phyloP scores from a whole-genome alignment of 2,113 vertebrate species.

The Ellobius talpinus region DNA sequence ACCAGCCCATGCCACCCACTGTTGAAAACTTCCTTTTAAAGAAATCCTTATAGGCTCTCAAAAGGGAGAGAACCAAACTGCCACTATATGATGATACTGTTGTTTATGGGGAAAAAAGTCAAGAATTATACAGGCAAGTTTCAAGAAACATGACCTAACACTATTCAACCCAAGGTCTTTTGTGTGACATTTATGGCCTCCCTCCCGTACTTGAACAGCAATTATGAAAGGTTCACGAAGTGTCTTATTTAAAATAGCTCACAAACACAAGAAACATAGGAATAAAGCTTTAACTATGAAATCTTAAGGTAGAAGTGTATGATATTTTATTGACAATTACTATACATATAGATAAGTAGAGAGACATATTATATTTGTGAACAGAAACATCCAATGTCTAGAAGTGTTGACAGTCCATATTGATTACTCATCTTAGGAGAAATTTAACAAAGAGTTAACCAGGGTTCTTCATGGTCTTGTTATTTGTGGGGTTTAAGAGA shows the following conservation, averaged over 20 bases:
- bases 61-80: neutral
- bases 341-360: neutral
- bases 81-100: neutral
- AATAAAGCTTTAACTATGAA: neutral
- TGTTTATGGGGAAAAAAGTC: constrained; percentile 10
- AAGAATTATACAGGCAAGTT: neutral
- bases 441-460: neutral
- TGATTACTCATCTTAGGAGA: neutral
- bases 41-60: neutral
- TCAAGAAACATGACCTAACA: neutral
- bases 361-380: neutral
- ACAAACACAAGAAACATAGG: neutral
- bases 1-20: too few relatives aligned
- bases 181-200: neutral
- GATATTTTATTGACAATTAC: neutral
- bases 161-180: neutral
- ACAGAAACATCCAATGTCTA: neutral
- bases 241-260: neutral
- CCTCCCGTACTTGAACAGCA: neutral
- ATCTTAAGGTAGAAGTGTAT: neutral
- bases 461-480: neutral
- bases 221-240: neutral
- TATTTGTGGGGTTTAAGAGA: neutral
- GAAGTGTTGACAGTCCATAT: neutral
- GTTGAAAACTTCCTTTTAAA: neutral